These are phyloP conservation scores for Perccottus glenii DNA, from an alignment of 2,113 vertebrate genomes.

Conservation along the genomic window DNA sequence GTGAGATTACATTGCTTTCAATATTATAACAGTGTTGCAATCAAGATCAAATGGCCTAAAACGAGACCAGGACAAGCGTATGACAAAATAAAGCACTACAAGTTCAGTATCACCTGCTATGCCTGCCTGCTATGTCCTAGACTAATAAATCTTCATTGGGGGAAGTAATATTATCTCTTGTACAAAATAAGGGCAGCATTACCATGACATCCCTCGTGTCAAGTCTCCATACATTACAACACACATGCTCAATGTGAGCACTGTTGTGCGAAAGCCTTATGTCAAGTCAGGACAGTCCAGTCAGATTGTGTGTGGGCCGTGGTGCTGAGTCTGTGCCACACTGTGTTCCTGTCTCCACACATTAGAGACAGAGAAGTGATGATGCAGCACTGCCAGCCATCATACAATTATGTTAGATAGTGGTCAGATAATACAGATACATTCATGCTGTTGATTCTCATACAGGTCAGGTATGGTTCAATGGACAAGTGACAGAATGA, in stretches of 20 bases:
- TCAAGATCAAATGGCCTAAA: too few relatives aligned
- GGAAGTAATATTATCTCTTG: not conserved
- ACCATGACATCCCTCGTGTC: not conserved
- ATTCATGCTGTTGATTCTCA: not conserved
- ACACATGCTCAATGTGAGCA: not conserved
- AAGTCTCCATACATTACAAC: not conserved
- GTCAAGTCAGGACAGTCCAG: slow-evolving; percentile 29
- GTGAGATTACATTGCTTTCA: not conserved
- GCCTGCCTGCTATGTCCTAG: too few relatives aligned
- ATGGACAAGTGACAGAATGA: not conserved
- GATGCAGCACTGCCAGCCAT: slow-evolving; percentile 30
- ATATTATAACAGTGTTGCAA: too few relatives aligned
- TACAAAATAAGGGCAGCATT: not conserved
- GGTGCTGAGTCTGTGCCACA: slow-evolving; percentile 34
- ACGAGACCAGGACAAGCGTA: too few relatives aligned
- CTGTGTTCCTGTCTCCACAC: slow-evolving; percentile 47
- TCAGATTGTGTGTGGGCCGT: slow-evolving; percentile 24
- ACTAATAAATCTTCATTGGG: not conserved
- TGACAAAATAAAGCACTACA: too few relatives aligned
- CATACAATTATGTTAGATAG: slow-evolving; percentile 3
- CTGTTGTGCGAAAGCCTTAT: not conserved
- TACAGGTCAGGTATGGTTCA: not conserved
- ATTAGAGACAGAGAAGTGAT: slow-evolving; percentile 38
- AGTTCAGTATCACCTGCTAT: too few relatives aligned
- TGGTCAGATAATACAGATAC: slow-evolving; percentile 6